phyloP scores from a whole-genome alignment of 2,888 invertebrate genomes.

The Rhimphoctona megacephalus region DNA sequence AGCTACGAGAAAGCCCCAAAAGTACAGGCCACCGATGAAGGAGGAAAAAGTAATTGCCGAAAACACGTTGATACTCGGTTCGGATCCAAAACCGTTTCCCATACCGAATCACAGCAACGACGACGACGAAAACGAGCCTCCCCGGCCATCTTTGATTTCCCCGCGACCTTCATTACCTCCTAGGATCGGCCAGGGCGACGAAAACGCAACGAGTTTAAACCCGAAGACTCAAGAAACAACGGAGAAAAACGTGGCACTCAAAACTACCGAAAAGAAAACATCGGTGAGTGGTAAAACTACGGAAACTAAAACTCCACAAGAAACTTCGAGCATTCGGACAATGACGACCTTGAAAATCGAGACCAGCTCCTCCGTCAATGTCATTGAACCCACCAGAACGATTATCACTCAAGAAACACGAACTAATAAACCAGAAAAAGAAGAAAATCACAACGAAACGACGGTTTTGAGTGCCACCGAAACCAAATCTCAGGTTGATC shows the following conservation, averaged over 20 bases:
- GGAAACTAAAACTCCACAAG: constrained; percentile 35
- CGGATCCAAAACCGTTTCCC: constrained; percentile 75
- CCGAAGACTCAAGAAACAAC: constrained; percentile 1
- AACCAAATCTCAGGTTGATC: constrained; percentile 33
- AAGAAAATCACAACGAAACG: constrained; percentile 59
- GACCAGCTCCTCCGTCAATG: constrained; percentile 81
- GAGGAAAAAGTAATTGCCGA: constrained; percentile 76
- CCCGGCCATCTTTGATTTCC: constrained; percentile 56
- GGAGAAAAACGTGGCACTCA: neutral
- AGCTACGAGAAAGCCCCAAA: constrained; percentile 68
- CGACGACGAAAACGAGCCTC: constrained; percentile 70
- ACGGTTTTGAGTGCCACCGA: neutral
- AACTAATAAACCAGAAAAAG: constrained; percentile 72
- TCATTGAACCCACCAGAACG: constrained; percentile 80
- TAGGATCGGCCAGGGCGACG: constrained; percentile 35
- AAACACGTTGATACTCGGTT: constrained; percentile 78
- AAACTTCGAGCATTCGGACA: constrained; percentile 47
- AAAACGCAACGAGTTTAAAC: neutral
- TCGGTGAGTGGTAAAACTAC: neutral
- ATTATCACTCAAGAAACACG: constrained; percentile 68
- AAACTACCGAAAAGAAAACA: neutral
- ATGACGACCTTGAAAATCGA: constrained; percentile 80
- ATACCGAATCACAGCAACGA: constrained; percentile 72
- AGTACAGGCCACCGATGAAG: constrained; percentile 78
- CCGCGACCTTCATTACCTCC: constrained; percentile 69